Conservation (phyloP, 2,113 vertebrate species). For the zebrafish (Danio rerio) region GRCz12tu NC_133191.1:21828001-21828500, state of each 20-base stretch:
- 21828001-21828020: too few relatives aligned
- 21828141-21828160: neutral
- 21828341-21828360: slow-evolving; percentile 17
- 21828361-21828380: slow-evolving; percentile 53
- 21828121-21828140: neutral
- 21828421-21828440: slow-evolving; percentile 15
- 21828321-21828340: slow-evolving; percentile 50
- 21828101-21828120: neutral
- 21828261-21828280: neutral
- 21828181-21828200: neutral
- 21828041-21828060: too few relatives aligned
- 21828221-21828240: too few relatives aligned
- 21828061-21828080: too few relatives aligned
- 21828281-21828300: slow-evolving; percentile 1
- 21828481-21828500: slow-evolving; percentile 29
- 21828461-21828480: slow-evolving; percentile 12
- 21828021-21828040: too few relatives aligned
- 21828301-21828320: slow-evolving; percentile 44
- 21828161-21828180: neutral
- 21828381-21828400: neutral
- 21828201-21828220: too few relatives aligned
- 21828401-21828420: slow-evolving; percentile 31
- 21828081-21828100: too few relatives aligned
- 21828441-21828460: slow-evolving; percentile 48
- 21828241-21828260: neutral